Base-by-base conservation (phyloP, 2,797 vertebrate species). In the Cephalopachus bancanus region DNA sequence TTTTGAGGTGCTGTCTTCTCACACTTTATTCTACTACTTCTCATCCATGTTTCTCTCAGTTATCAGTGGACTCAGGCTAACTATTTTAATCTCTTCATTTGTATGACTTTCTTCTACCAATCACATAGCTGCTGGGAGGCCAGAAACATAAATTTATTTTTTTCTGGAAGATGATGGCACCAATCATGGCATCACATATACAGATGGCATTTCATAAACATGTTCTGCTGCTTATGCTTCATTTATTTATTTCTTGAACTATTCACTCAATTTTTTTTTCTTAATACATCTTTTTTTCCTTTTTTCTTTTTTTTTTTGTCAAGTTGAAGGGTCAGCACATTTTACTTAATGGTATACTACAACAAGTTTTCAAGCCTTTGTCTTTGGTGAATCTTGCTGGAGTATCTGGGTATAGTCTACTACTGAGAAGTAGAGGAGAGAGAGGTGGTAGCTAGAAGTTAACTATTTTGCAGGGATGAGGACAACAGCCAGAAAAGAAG, bases 381-480 rank as follows among this genome's bases (percentile, higher is more conserved):
- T 4, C 1, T 72, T 64, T 80, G 59, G 26, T 26, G 62, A 3
- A n/a, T 51, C 33, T 93, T 49, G 12, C 49, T 89, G 33, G 26
- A 65, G 26, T 57, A 0, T 33, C 28, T 8, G n/a, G 14, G 0
- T 1, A 14, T 17, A 60, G 7, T 0, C 33, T 71, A n/a, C 28
- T 51, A 1, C 7, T 62, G 51, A 24, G 10, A 11, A 28, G 20
- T 2, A 74, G 33, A 62, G 9, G 49, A 49, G 51, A 55, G 44
- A 37, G 15, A 19, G 7, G 15, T 2, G 22, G 17, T 12, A 22
- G 6, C 2, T 4, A 72, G 57, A 1, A 37, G 22, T 15, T 12
- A n/a, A 37, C 9, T 72, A 12, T 49, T 89, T 60, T 51, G 14
- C 81, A 78, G 3, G 8, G 15, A 10, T 14, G 17, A 91, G 24